phyloP scores from a whole-genome alignment of 30 jellyfish, hydroid and myxozoan species.

The Cassiopea andromeda region DNA sequence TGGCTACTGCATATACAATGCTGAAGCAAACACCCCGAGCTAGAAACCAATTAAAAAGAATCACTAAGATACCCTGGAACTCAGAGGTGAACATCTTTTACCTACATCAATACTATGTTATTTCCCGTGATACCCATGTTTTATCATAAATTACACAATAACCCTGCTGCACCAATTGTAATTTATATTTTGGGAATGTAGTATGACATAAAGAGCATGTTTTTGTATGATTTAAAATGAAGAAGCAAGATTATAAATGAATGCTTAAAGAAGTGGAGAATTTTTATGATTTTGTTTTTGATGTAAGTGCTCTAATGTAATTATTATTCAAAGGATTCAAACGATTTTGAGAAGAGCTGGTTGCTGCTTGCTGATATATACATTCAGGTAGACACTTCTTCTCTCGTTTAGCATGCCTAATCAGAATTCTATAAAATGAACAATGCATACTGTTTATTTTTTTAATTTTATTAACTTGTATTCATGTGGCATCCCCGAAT shows the following conservation, averaged over 20 bases:
- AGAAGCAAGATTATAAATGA: no score
- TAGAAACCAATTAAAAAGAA: conserved; percentile 91
- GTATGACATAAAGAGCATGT: no score
- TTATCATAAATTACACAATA: no score
- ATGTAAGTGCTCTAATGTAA: no score
- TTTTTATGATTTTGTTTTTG: neutral
- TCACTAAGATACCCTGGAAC: conserved; percentile 89
- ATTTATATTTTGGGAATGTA: no score
- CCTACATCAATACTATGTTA: neutral
- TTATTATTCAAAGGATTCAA: conserved; percentile 69
- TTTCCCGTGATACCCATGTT: no score
- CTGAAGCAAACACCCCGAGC: conserved; percentile 97
- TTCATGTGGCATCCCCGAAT: no score
- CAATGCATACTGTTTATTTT: no score
- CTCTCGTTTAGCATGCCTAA: neutral
- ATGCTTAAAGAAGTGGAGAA: neutral
- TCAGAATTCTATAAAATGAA: no score
- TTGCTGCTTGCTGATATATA: conserved; percentile 87
- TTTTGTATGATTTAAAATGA: no score
- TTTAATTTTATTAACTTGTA: no score
- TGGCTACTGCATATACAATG: conserved; percentile 95
- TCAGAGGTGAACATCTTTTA: conserved; percentile 67
- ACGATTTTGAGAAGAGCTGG: conserved; percentile 95
- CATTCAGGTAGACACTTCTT: conserved; percentile 74
- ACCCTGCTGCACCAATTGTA: no score